Evolutionary conservation across 2,797 vertebrate genomes (phyloP), one percentile per base, ranked within the genome.

Genomic region (Psittacula echo): DNA sequence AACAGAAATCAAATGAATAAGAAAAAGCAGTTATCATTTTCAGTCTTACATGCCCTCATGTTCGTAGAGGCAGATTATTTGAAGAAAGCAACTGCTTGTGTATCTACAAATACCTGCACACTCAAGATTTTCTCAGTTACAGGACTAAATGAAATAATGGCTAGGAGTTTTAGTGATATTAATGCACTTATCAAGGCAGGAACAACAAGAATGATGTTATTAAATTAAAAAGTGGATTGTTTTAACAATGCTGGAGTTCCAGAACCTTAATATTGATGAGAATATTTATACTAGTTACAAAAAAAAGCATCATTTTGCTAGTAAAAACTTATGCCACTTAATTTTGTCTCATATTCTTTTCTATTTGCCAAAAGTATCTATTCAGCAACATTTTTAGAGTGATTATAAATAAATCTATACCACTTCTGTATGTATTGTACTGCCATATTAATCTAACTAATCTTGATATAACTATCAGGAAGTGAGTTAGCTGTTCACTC

Each of bases 401-500:
- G 27, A 77, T 83, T 82, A 88, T 87, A 82, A 93, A 90, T 88
- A 84, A 86, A 94, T 87, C 32, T 68, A 8, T 88, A 66, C 48
- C 30, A 44, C 5, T 89, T 91, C 53, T 5, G 8, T 50, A 54
- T 44, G 30, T 61, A 65, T 13, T 62, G 37, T 68, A 72, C 24
- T 65, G 72, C 16, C 77, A 17, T 65, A 89, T 85, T 85, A 56
- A 39, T 53, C 68, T 75, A 94, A 89, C 74, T 95, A 85, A 94
- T 93, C 86, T 92, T 93, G 90, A 50, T 80, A 65, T 71, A 94
- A 80, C 72, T 53, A 89, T 83, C 73, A 87, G 78, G 20, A 93
- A 96, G 68, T 58, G 61, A 87, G 75, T 77, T 95, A 94, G 67
- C 77, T 85, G 65, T 87, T 95, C 90, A 72, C 4, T 92, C 75